Evolutionary conservation across 2,888 invertebrate species (phyloP).

Genomic region (Drosophila setosimentum): DNA sequence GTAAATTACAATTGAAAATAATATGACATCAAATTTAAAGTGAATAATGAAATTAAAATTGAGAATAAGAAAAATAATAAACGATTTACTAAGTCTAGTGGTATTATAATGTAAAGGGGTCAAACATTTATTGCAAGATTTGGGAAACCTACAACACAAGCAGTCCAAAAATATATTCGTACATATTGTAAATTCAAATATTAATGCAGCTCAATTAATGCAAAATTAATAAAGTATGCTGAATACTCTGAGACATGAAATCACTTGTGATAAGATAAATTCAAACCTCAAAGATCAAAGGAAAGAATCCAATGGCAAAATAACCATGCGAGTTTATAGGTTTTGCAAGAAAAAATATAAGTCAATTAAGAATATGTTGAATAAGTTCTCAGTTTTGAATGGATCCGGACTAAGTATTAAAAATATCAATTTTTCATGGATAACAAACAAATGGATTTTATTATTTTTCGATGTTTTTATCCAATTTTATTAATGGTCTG

Average conservation of each 20-base stretch:
- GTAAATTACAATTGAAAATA: neutral
- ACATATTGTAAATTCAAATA: neutral
- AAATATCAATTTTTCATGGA: neutral
- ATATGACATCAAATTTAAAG: neutral
- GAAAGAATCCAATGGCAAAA: neutral
- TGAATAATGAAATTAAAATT: neutral
- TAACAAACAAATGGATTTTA: neutral
- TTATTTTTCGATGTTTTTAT: neutral
- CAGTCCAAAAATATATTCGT: neutral
- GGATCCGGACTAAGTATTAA: neutral
- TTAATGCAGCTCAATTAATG: neutral
- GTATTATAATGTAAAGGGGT: neutral
- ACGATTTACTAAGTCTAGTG: neutral
- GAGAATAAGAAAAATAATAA: neutral
- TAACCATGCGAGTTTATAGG: rapidly evolving
- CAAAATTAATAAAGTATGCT: neutral
- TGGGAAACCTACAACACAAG: neutral
- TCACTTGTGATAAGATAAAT: neutral
- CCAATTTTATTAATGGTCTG: neutral
- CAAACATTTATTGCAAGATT: neutral
- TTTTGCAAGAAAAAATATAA: neutral
- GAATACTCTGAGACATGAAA: neutral
- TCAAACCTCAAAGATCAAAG: neutral
- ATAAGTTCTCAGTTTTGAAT: neutral
- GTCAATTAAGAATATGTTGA: neutral